Evolutionary conservation across 2,888 invertebrate species (phyloP), one percentile per base, ranked within the genome.

Genomic region (Hypomecis atomaria): DNA sequence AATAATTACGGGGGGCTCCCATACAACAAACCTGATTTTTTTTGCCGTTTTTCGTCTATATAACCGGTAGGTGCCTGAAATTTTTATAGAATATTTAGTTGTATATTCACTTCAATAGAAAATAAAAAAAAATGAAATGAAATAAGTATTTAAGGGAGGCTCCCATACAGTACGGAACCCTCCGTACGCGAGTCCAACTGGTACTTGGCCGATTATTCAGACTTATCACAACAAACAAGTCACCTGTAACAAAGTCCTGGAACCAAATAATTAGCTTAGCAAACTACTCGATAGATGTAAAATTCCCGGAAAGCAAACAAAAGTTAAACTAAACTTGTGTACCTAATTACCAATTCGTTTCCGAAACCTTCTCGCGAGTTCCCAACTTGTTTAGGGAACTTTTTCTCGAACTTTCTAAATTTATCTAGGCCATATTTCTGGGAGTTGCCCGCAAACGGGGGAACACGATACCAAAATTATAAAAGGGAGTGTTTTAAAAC

Each of bases 331-430:
- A 70, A 79, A 82, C 76, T 81, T 83, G 78, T 83, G 78, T 79
- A 79, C 79, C 82, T 84, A 87, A 88, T 88, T 87, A 86, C 84
- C 79, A 81, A 88, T 87, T 84, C 80, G 74, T 75, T 77, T 78
- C 74, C 73, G 72, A 78, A 73, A 82, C 81, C 80, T 83, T 80
- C 81, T 75, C 69, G 67, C 64, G 71, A 79, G 77, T 81, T 81
- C 73, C 72, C 73, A 83, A 82, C 78, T 85, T 85, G 79, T 82
- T 83, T 79, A 75, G 69, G 62, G 72, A 83, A 85, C 75, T 84
- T 87, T 81, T 79, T 76, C 70, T 70, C 72, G 68, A 84, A 84
- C 81, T 83, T 78, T 63, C 63, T 70, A 75, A 82, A 84, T 84
- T 87, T 84, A 81, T 87, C 83, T 84, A 83, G 78, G 75, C 77